These are phyloP conservation scores for Stenurella melanura DNA, from an alignment of 2,888 invertebrate species.

Conservation along the genomic window DNA sequence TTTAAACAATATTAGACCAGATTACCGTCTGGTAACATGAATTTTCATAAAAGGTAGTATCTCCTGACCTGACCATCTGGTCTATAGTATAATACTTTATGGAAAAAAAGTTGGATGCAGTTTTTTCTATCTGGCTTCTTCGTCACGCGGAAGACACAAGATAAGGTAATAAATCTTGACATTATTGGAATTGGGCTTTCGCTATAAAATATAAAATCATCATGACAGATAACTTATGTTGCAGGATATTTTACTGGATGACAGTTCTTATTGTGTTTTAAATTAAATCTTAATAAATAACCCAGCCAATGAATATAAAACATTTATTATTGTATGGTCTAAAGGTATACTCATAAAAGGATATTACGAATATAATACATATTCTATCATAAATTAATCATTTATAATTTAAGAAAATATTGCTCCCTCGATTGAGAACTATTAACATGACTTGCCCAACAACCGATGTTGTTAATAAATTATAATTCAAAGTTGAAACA, in stretches of 20 bases:
- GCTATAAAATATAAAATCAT: conserved; percentile 25
- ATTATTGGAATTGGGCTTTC: conserved; percentile 25
- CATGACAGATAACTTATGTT: conserved; percentile 24
- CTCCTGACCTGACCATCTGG: too few relatives aligned
- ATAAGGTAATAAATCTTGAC: conserved; percentile 4
- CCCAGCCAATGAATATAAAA: conserved; percentile 19
- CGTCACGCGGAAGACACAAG: not conserved
- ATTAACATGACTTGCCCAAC: not conserved
- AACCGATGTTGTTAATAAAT: not conserved
- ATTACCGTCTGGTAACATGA: too few relatives aligned
- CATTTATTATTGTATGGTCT: conserved; percentile 9
- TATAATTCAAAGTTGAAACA: not conserved
- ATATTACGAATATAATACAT: conserved; percentile 6
- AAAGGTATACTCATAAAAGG: not conserved
- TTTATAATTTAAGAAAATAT: not conserved
- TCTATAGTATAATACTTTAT: too few relatives aligned
- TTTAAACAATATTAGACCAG: too few relatives aligned
- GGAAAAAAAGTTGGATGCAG: too few relatives aligned
- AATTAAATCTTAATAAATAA: conserved; percentile 27
- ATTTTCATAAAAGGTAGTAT: too few relatives aligned
- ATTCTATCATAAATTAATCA: conserved; percentile 18
- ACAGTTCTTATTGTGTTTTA: conserved; percentile 18
- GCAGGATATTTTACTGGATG: conserved; percentile 16
- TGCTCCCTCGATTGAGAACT: not conserved
- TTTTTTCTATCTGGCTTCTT: not conserved